These are phyloP conservation scores for Cephalophus harveyi DNA, from an alignment of 2,113 vertebrate species.

Conservation along the genomic window DNA sequence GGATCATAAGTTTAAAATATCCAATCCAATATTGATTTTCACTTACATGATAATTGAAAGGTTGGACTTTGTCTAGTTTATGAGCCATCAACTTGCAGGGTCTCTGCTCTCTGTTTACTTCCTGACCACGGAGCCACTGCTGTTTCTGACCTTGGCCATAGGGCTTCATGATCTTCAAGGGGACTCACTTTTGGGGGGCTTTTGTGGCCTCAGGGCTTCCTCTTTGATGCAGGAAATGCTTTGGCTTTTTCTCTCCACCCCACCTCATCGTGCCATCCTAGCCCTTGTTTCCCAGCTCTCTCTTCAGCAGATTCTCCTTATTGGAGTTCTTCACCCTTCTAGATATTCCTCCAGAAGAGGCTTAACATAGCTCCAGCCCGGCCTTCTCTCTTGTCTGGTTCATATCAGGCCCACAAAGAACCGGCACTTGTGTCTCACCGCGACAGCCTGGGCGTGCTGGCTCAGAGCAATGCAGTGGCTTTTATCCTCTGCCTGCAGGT, in stretches of 20 bases:
- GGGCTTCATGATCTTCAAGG: background rate
- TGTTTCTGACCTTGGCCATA: background rate
- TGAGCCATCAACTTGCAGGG: background rate
- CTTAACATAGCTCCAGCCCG: background rate
- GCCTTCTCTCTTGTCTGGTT: background rate
- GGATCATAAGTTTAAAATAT: background rate
- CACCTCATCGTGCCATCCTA: accelerated
- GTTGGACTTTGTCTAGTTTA: background rate
- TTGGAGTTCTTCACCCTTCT: background rate
- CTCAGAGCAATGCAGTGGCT: too few relatives aligned
- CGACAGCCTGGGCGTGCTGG: background rate
- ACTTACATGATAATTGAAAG: background rate
- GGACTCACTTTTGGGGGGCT: background rate
- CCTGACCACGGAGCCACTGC: background rate
- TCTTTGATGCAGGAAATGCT: background rate
- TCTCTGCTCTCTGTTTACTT: background rate
- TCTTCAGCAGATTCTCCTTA: background rate
- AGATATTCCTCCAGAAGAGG: background rate
- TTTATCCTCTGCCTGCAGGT: background rate
- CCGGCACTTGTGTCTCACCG: background rate
- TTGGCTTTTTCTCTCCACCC: background rate
- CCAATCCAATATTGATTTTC: background rate
- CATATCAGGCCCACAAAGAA: background rate
- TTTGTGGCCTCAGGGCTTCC: background rate
- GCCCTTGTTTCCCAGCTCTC: background rate